Base-by-base conservation (phyloP, 1,140 invertebrate species). In the Oryzaephilus surinamensis region DNA sequence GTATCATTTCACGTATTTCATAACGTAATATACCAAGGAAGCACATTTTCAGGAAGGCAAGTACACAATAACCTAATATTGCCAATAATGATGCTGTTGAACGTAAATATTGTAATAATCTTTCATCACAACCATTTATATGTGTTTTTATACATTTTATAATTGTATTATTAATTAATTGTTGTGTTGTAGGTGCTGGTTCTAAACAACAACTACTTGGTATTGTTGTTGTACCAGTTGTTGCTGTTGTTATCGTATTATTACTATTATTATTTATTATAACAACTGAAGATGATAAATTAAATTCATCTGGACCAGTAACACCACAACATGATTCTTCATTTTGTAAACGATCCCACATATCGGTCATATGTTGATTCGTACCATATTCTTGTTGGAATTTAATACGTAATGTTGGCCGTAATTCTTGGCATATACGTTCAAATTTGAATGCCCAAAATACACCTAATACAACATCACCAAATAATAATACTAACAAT, bases 1-100 rank as follows among this genome's bases (percentile, higher is more conserved):
- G 84, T 50, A 92, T 88, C 86, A 89, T 89, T 57, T 89, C 86
- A 32, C 79, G 71, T 50, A 88, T 86, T 65, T 88, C 83, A 63
- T 85, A 86, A 27, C 79, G 69, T 20, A 92, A 68, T 51, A 92
- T 90, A 16, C 84, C 85, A 18, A 90, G 73, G 68, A 91, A 92
- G 66, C 85, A 90, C 47, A 90, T 67, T 64, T 92, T 92, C 29
- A 89, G 72, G 64, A 91, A 91, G 38, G 86, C 81, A 41, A 91
- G 82, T 21, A 92, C 86, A 62, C 88, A 92, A 61, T 88, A 90
- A 6, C 86, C 85, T 28, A 90, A 61, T 12, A 92, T 83, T 51
- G 87, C 86, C 6, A 91, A 70, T 16, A 84, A 65, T 51, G 89
- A 84, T 5, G 83, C 81, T 4, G 80, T 84, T 51, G 79, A 72